Conservation (phyloP, 2,888 invertebrate species). For the Heliconius cydno region DNA sequence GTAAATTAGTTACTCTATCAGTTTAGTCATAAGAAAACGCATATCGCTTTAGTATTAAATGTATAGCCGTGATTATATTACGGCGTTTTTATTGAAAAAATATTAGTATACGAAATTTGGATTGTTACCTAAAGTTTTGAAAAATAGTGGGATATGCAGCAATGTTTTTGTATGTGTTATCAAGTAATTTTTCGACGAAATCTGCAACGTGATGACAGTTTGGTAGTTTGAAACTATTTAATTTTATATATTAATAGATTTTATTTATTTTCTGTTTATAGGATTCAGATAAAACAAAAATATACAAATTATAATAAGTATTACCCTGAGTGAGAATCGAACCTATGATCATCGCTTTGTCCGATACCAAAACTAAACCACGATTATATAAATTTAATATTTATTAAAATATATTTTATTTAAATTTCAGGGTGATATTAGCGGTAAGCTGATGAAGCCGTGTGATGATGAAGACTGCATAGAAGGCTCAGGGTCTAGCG, state of each 20-base stretch:
- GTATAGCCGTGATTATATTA: neutral
- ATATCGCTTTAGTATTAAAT: neutral
- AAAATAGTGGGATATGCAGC: neutral
- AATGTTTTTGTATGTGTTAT: slow-evolving; percentile 1
- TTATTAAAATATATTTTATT: neutral
- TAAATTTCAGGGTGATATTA: slow-evolving; percentile 62
- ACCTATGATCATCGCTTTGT: too few relatives aligned
- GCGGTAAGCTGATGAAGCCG: slow-evolving; percentile 78
- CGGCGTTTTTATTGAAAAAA: neutral
- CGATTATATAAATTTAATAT: neutral
- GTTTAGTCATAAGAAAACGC: neutral
- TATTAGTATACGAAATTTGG: too few relatives aligned
- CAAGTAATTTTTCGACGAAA: neutral
- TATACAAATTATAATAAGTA: too few relatives aligned
- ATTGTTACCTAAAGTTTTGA: too few relatives aligned
- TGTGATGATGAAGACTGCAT: slow-evolving; percentile 95
- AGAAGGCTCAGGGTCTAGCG: slow-evolving; percentile 90
- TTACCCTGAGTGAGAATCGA: too few relatives aligned
- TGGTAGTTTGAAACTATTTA: neutral
- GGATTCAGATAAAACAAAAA: too few relatives aligned
- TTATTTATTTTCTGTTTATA: too few relatives aligned
- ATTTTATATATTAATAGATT: neutral
- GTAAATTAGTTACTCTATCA: neutral
- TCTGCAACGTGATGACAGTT: neutral
- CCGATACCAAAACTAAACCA: too few relatives aligned